phyloP scores from a whole-genome alignment of 53 echinoderm and acorn worm species.

The Crossaster papposus region DNA sequence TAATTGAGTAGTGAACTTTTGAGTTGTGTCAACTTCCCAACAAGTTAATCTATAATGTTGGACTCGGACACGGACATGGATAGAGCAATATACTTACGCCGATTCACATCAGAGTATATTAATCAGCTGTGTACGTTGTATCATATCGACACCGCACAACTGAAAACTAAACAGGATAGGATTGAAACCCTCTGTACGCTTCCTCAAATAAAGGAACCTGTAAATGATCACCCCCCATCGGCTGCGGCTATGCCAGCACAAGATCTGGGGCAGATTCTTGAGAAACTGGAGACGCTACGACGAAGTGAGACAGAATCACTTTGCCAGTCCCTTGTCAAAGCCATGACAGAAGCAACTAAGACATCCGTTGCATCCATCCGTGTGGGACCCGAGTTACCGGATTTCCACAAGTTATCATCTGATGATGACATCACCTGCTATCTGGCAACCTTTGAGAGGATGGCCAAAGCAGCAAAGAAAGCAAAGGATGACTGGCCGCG shows the following conservation, averaged over 20 bases:
- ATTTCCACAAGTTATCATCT: too few relatives aligned
- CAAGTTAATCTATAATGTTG: too few relatives aligned
- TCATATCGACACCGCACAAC: not conserved
- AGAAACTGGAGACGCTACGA: not conserved
- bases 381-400: conserved; percentile 29
- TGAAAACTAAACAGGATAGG: conserved; percentile 1
- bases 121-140: conserved; percentile 1
- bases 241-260: too few relatives aligned
- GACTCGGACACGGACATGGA: not conserved
- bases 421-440: too few relatives aligned
- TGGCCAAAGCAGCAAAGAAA: conserved; percentile 26
- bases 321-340: too few relatives aligned
- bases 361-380: not conserved
- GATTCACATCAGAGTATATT: too few relatives aligned
- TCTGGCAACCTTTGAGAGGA: conserved; percentile 67
- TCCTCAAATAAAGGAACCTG: not conserved
- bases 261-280: too few relatives aligned
- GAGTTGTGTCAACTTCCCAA: too few relatives aligned
- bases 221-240: not conserved
- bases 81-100: not conserved
- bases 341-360: too few relatives aligned
- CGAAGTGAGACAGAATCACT: not conserved
- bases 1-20: too few relatives aligned
- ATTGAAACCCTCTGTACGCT: too few relatives aligned
- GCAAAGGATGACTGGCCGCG: too few relatives aligned